These are phyloP conservation scores for Dexiosoma caninum DNA, from an alignment of 2,888 invertebrate species.

Conservation along the genomic window DNA sequence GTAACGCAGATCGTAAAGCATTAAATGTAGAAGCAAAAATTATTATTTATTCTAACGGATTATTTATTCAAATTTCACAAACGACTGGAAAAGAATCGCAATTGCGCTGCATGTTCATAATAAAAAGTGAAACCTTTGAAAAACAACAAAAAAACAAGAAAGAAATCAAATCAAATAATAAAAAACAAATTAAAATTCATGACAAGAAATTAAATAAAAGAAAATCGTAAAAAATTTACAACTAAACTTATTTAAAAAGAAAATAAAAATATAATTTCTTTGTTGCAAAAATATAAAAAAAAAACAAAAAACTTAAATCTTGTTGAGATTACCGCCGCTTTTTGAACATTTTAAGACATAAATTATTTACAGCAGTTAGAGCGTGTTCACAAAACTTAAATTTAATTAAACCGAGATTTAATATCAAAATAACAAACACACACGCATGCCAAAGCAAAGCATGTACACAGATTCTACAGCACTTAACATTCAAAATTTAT, in stretches of 20 bases:
- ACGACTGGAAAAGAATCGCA: neutral
- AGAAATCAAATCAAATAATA: neutral
- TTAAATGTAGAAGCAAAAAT: conserved; percentile 13
- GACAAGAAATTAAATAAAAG: conserved; percentile 3
- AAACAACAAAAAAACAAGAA: neutral
- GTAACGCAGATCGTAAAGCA: conserved; percentile 66
- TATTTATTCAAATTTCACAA: conserved; percentile 11
- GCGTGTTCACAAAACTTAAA: neutral
- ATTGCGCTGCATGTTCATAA: neutral
- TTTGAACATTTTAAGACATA: neutral
- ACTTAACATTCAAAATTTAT: neutral
- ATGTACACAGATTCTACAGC: neutral
- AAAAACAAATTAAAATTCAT: conserved; percentile 14
- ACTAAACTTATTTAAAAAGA: neutral
- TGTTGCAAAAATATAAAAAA: neutral
- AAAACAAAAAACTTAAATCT: neutral
- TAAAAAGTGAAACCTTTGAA: neutral
- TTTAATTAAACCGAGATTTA: neutral
- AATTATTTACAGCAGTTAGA: neutral
- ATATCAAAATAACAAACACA: neutral
- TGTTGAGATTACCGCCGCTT: neutral
- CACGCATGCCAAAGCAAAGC: too few species aligned
- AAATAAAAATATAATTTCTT: neutral
- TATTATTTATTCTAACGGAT: conserved; percentile 19
- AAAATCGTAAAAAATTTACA: neutral